These are phyloP conservation scores for Rhabdomys dilectus DNA, from an alignment of 2,113 vertebrate genomes.

Conservation along the genomic window DNA sequence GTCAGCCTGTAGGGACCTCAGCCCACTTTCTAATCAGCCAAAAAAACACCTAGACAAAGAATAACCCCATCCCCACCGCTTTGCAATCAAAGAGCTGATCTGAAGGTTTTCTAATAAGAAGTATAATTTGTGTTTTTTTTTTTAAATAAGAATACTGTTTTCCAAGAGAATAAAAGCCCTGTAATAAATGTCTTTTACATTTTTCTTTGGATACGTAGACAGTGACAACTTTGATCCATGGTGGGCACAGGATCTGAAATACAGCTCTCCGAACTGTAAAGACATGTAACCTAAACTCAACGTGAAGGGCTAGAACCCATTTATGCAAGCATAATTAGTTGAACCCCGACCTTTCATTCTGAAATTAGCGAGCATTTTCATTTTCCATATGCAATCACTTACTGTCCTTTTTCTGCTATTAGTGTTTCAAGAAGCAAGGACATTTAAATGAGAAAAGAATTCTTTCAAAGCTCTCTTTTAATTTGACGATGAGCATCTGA, in stretches of 20 bases:
- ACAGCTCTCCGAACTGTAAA: conserved; percentile 57
- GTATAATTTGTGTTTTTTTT: not conserved
- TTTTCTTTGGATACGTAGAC: not conserved
- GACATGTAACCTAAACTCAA: conserved; percentile 51
- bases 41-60: conserved; percentile 7
- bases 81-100: conserved; percentile 2
- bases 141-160: not conserved
- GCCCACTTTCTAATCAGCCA: not conserved
- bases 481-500: conserved; percentile 64
- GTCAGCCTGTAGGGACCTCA: not conserved
- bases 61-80: not conserved
- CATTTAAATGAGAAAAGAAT: conserved; percentile 66
- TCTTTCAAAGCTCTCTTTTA: conserved; percentile 17
- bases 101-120: conserved; percentile 19
- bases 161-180: conserved; percentile 13
- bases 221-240: conserved; percentile 3
- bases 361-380: conserved; percentile 78
- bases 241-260: conserved; percentile 20
- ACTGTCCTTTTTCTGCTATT: conserved; percentile 72
- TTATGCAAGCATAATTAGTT: conserved; percentile 74
- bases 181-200: conserved; percentile 30
- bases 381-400: conserved; percentile 81
- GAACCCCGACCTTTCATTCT: conserved; percentile 65
- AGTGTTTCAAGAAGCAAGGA: conserved; percentile 73
- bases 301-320: conserved; percentile 61